These are phyloP conservation scores for Bibio marci DNA, from an alignment of 2,888 invertebrate species.

Conservation along the genomic window DNA sequence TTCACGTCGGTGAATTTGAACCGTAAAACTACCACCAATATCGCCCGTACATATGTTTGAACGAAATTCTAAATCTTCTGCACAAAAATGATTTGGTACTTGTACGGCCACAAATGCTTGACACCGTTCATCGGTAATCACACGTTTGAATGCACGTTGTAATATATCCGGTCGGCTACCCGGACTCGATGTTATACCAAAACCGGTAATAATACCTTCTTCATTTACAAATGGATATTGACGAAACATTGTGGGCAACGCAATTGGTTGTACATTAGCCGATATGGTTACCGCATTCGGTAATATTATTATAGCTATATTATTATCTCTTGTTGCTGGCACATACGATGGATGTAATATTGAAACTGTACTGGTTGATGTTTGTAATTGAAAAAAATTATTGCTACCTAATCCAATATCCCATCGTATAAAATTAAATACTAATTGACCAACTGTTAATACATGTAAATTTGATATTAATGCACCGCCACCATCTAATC, in stretches of 20 bases:
- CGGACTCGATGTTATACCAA: neutral
- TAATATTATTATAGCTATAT: conserved; percentile 1
- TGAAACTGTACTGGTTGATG: neutral
- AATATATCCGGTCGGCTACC: neutral
- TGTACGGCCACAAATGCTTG: neutral
- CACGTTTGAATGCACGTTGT: neutral
- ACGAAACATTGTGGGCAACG: neutral
- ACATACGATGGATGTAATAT: neutral
- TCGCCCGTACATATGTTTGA: conserved; percentile 1
- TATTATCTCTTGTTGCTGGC: neutral
- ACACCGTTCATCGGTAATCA: neutral
- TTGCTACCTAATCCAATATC: neutral
- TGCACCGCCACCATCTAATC: neutral
- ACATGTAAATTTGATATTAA: neutral
- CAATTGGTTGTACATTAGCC: neutral
- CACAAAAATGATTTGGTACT: conserved; percentile 1
- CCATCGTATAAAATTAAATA: neutral
- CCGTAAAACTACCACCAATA: neutral
- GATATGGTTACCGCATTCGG: neutral
- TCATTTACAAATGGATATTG: neutral
- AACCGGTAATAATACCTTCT: conserved; percentile 1
- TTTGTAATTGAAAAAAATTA: neutral
- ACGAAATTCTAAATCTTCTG: neutral
- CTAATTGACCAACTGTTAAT: neutral
- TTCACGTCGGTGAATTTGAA: neutral